These are phyloP conservation scores for Turdus rufiventris DNA, from an alignment of 2,113 vertebrate genomes.

Conservation along the genomic window DNA sequence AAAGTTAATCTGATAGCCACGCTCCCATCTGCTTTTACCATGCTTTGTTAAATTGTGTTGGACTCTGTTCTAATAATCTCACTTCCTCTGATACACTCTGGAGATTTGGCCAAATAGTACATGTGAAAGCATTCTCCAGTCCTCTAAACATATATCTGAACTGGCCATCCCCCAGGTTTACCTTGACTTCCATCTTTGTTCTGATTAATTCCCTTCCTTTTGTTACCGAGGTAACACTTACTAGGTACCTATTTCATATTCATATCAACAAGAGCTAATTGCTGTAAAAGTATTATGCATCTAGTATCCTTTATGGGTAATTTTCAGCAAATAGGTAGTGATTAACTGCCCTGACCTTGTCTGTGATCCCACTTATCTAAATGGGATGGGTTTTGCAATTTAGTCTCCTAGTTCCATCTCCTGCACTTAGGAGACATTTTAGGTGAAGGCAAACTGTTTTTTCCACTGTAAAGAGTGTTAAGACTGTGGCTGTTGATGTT, in stretches of 20 bases:
- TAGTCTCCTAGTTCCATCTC: background rate
- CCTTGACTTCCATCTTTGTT: background rate
- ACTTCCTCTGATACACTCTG: background rate
- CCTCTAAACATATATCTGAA: background rate
- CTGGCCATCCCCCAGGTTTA: background rate
- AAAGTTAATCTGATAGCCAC: conserved; percentile 4
- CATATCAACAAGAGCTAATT: background rate
- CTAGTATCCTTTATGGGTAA: background rate
- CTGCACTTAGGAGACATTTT: background rate
- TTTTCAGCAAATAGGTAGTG: background rate
- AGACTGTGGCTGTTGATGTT: background rate
- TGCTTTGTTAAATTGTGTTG: conserved; percentile 17
- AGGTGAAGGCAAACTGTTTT: background rate
- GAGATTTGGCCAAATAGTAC: background rate
- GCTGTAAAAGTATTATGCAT: background rate
- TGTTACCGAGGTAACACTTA: background rate
- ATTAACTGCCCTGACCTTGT: conserved; percentile 2
- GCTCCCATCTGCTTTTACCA: background rate
- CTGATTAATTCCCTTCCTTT: background rate
- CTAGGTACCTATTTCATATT: background rate
- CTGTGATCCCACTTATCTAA: background rate
- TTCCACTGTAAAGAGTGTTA: background rate
- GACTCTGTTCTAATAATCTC: background rate
- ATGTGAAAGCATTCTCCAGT: background rate
- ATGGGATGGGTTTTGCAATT: background rate